These are phyloP conservation scores for Heliocidaris tuberculata DNA, from an alignment of 35 echinoderm and acorn worm species.

Conservation along the genomic window DNA sequence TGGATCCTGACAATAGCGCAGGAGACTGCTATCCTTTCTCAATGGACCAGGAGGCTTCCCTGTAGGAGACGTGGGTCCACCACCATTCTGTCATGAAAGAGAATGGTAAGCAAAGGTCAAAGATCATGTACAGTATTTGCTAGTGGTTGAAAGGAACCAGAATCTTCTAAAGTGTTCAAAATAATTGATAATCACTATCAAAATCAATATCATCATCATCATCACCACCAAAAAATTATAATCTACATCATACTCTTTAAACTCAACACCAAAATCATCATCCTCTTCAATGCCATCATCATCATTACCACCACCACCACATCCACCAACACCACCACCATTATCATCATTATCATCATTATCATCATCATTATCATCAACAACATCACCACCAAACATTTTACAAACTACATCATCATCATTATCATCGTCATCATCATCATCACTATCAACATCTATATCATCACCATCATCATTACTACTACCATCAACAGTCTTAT, in stretches of 20 bases:
- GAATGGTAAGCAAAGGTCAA: neutral
- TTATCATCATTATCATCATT: conserved; percentile 51
- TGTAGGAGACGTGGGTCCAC: conserved; percentile 51
- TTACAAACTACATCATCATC: neutral
- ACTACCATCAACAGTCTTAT: neutral
- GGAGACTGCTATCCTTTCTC: conserved; percentile 73
- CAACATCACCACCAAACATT: conserved; percentile 38
- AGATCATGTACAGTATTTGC: neutral
- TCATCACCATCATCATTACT: conserved; percentile 5
- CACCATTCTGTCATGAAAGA: conserved; percentile 28
- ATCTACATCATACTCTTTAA: neutral
- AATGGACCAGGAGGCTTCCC: conserved; percentile 32
- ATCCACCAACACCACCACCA: conserved; percentile 25
- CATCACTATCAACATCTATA: conserved; percentile 18
- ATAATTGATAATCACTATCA: neutral
- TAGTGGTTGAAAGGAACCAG: neutral
- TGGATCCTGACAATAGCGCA: conserved; percentile 76
- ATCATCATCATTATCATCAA: conserved; percentile 55
- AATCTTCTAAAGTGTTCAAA: neutral
- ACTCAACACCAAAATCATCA: conserved; percentile 26
- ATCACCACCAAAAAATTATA: neutral
- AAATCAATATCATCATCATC: neutral
- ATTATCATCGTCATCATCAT: conserved; percentile 47
- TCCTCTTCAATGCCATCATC: conserved; percentile 4
- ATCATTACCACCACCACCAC: conserved; percentile 30